phyloP scores from a whole-genome alignment of 1,140 invertebrate species.

The Lasioglossum baleicum region DNA sequence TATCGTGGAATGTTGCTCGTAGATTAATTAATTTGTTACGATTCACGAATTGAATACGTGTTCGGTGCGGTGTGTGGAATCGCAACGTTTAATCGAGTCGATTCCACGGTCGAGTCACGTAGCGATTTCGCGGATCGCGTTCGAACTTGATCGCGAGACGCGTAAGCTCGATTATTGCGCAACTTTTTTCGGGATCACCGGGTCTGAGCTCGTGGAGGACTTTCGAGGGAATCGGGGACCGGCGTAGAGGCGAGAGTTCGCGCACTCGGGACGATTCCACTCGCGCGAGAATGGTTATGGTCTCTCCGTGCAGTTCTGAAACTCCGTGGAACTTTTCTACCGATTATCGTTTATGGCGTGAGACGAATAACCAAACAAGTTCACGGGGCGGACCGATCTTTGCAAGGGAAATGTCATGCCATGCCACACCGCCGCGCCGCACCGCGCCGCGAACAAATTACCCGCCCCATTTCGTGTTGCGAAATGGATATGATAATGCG shows the following conservation, averaged over 20 bases:
- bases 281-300: conserved; percentile 16
- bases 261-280: neutral
- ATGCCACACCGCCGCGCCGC: neutral
- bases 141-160: neutral
- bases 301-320: neutral
- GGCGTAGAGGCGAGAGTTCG: neutral
- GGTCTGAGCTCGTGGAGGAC: no score
- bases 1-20: no score
- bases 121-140: no score
- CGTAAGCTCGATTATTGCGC: conserved; percentile 2
- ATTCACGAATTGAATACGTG: neutral
- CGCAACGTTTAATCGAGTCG: neutral
- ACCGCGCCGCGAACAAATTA: neutral
- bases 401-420: neutral
- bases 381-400: neutral
- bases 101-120: neutral
- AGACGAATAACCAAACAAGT: conserved; percentile 45
- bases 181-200: neutral
- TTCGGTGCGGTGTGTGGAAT: neutral
- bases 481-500: conserved; percentile 9
- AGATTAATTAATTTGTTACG: no score
- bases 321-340: conserved; percentile 20
- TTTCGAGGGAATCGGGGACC: no score
- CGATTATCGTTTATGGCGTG: conserved; percentile 38
- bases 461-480: neutral